phyloP scores from a whole-genome alignment of 1,140 invertebrate species.

The Drosophila pectinifera region DNA sequence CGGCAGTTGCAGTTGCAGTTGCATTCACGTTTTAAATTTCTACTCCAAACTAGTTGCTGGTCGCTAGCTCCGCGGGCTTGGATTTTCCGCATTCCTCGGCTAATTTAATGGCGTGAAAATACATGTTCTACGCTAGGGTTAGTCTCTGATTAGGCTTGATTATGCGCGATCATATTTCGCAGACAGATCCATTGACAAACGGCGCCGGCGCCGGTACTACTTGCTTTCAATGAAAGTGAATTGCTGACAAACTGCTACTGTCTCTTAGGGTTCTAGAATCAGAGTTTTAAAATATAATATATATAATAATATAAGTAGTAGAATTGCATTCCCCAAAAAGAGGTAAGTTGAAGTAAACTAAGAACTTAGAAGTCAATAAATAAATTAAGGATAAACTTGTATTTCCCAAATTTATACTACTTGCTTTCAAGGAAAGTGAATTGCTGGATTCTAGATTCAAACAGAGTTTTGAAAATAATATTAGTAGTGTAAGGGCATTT shows the following conservation, averaged over 20 bases:
- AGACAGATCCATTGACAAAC: slow-evolving; percentile 52
- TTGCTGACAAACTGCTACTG: slow-evolving; percentile 1
- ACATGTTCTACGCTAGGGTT: slow-evolving; percentile 45
- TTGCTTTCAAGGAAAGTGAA: slow-evolving; percentile 44
- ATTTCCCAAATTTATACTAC: no score
- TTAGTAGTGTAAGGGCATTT: no score
- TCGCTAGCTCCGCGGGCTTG: slow-evolving; percentile 10
- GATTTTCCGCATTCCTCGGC: slow-evolving; percentile 79
- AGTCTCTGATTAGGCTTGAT: slow-evolving; percentile 69
- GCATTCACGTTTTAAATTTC: slow-evolving; percentile 56
- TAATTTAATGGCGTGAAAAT: slow-evolving; percentile 79
- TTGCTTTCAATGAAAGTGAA: slow-evolving; percentile 44
- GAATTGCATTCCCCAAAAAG: no score
- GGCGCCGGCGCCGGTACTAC: slow-evolving; percentile 60
- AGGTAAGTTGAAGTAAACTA: background rate
- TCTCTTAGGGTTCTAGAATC: background rate
- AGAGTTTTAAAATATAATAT: no score
- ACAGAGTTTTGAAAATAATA: no score
- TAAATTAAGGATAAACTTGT: no score
- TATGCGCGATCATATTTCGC: slow-evolving; percentile 61
- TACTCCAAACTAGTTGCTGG: slow-evolving; percentile 64
- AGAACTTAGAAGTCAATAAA: background rate
- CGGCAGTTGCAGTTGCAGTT: slow-evolving; percentile 38
- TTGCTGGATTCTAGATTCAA: slow-evolving; percentile 4
- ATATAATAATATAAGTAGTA: no score